Base-by-base conservation (phyloP, 2,797 vertebrate species). In the Microtus californicus region DNA sequence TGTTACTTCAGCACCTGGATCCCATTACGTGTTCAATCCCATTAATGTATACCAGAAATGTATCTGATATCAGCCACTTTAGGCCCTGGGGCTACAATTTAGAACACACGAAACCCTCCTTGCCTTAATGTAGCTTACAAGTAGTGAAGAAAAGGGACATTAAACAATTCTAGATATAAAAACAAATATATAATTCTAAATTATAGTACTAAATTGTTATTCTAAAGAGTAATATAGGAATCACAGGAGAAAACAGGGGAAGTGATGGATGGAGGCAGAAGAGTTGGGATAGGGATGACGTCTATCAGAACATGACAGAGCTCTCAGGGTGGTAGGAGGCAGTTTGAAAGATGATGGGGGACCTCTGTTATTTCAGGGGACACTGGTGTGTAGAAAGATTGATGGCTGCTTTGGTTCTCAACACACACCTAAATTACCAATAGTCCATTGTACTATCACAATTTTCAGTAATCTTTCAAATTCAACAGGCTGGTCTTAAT, bases 381-480 rank as follows among this genome's bases (percentile, higher is more conserved):
- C 2, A 1, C 86, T 43, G 69, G 27, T 40, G 29, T 0, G 11
- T 29, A 65, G 87, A 87, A 79, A 74, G 40, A 77, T 76, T 89
- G 74, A 90, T 90, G 80, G 37, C 23, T 85, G 43, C 74, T 73
- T 76, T 92, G 65, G 11, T 43, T 93, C 94, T 93, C 90, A 80
- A 61, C 83, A 31, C 51, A 87, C 10, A 63, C 59, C 13, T 10
- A 73, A 83, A 56, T 93, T 51, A 56, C 67, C 56, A 90, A 6
- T 12, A 37, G 27, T 73, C 43, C 2, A 21, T 34, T 31, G 2
- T 87, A 73, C 86, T 93, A 89, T 48, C 61, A 21, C 67, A 63
- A 29, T 92, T 87, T 96, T 96, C 37, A 85, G 73, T n/a, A 82
- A 81, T 56, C 12, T 79, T 82, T 93, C 73, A 91, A 93, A 83